Conservation (phyloP, 2,888 invertebrate species). For the Pterobdella sp. region DNA sequence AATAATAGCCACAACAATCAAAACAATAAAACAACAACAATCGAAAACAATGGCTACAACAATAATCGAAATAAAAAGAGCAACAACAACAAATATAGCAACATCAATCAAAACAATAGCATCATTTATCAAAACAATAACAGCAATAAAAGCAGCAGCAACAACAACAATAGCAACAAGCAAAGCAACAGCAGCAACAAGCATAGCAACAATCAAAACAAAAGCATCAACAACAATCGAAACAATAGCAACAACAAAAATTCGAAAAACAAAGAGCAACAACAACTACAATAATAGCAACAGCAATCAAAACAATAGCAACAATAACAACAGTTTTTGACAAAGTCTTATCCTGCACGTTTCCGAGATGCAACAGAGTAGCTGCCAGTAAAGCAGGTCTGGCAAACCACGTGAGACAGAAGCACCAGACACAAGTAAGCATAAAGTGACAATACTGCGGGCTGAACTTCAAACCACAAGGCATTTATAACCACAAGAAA, state of each 20-base stretch:
- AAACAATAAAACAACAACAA: not conserved
- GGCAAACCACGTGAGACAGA: too few species aligned
- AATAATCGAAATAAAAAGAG: not conserved
- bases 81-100: not conserved
- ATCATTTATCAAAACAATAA: not conserved
- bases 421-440: too few species aligned
- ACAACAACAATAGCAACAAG: constrained; percentile 1
- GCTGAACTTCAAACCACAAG: too few species aligned
- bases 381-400: too few species aligned
- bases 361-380: too few species aligned
- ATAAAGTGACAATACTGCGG: too few species aligned
- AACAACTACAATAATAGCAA: constrained; percentile 1
- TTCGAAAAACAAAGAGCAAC: not conserved
- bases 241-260: not conserved
- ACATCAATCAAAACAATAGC: not conserved
- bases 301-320: not conserved
- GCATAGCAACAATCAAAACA: not conserved
- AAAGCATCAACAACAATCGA: not conserved
- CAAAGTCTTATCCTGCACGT: too few species aligned
- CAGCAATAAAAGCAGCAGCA: constrained; percentile 1
- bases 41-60: constrained; percentile 8
- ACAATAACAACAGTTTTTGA: not conserved
- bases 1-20: not conserved
- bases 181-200: not conserved
- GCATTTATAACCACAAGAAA: too few species aligned